Base-by-base conservation (phyloP, 2,888 invertebrate genomes). In the Adelphocoris suturalis region DNA sequence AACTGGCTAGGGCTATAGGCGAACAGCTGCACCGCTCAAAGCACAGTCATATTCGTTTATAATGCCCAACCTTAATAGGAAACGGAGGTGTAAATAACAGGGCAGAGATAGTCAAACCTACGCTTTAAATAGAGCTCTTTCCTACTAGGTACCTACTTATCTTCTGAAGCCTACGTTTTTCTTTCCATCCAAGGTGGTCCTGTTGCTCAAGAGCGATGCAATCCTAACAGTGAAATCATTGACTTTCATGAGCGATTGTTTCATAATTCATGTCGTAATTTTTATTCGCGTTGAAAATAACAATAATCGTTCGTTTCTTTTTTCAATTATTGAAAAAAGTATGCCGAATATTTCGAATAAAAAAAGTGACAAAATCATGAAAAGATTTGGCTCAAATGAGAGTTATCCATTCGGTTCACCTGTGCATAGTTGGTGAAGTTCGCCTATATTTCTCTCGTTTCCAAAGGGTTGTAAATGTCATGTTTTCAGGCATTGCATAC, bases 81-180 rank as follows among this genome's bases (percentile, higher is more conserved):
- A 52, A 52, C 57, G n/a, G 57, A 16, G n/a, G n/a, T 57, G n/a
- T 57, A 57, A 57, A 57, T 57, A n/a, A 57, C 57, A 57, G n/a
- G 57, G 57, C 57, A n/a, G 57, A 57, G 57, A 57, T 57, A n/a
- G 57, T 57, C 57, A 57, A 57, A 57, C 57, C 57, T 57, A 57
- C 57, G 57, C 57, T n/a, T 7, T 57, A n/a, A 57, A 16, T n/a
- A 57, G 57, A 14, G 57, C 57, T 37, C 37, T 37, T 37, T 7
- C 37, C 37, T 57, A 57, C 57, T 57, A 12, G 57, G 57, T 52
- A 52, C 14, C 14, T n/a, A 57, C 57, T 57, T 57, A 57, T 57
- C 57, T 57, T n/a, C n/a, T 57, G n/a, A 13, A 57, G 57, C 57
- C 57, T 57, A 57, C 57, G 0, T 7, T n/a, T 2, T 57, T 12